Base-by-base conservation (phyloP, 1,140 invertebrate species). In the Dinoponera quadriceps region DNA sequence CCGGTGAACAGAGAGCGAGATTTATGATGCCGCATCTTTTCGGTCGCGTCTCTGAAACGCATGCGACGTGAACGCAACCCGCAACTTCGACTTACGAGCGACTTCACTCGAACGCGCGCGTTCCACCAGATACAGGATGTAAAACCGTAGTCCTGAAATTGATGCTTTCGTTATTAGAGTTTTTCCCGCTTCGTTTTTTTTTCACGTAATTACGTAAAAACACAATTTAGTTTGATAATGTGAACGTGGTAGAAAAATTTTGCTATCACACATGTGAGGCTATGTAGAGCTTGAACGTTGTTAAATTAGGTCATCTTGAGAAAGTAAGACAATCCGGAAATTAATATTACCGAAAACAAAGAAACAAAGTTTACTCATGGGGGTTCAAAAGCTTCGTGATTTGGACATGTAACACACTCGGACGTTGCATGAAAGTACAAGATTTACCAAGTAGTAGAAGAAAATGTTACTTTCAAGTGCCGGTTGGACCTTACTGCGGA, bases 31-130 rank as follows among this genome's bases (percentile, higher is more conserved):
- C 29, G 2, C 65, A 75, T 38, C 20, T 68, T 55, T 66, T 68
- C 27, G 20, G 49, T 55, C n/a, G 29, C 74, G 38, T 38, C 29
- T 68, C 29, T 68, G 54, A 78, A 77, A 78, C 54, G 62, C 49
- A 49, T 48, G 9, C n/a, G 44, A 63, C 7, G 18, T 16, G 51
- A 66, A 54, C 2, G n/a, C 20, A 22, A 38, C 1, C n/a, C 25
- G 13, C 1, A 1, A 73, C 38, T 29, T 33, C n/a, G 20, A 13
- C 38, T 44, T 71, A 29, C 18, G 44, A n/a, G 33, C 33, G 38
- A 18, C 9, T 0, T 14, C n/a, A n/a, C n/a, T n/a, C n/a, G n/a
- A n/a, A n/a, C n/a, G n/a, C 3, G 54, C 25, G 20, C 51, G 20
- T 22, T 38, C 22, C 49, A 3, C 16, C 11, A 68, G 22, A 16